A percentile compares a stretch with the other conserved stretches of the same genome.
Evolutionary conservation across 1,140 invertebrate species (phyloP).

Genomic region (Asobara japonica): DNA sequence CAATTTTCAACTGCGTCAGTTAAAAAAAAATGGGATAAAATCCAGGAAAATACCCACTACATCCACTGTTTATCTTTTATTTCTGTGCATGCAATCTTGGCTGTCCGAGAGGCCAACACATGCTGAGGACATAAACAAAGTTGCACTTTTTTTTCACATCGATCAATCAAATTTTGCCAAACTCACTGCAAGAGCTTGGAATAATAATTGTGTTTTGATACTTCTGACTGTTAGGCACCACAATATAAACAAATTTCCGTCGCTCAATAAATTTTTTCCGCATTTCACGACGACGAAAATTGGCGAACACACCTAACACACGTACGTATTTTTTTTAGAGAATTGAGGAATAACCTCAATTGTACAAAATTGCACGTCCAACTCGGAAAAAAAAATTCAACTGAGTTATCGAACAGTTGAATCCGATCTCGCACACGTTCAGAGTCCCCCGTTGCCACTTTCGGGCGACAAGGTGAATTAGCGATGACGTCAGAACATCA

Average conservation of each 20-base stretch:
- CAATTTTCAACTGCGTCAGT: conserved; percentile 13
- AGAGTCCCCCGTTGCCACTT: conserved; percentile 19
- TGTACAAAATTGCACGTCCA: neutral
- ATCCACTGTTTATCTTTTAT: no score
- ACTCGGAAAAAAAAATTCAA: neutral
- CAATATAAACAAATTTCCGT: no score
- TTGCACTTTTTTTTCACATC: neutral
- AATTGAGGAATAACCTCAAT: no score
- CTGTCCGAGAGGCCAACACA: no score
- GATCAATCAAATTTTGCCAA: neutral
- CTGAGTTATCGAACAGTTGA: conserved; percentile 19
- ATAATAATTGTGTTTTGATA: no score
- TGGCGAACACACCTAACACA: no score
- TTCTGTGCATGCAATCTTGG: no score
- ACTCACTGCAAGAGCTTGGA: neutral
- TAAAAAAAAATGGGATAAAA: neutral
- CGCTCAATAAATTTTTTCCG: no score
- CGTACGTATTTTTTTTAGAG: no score
- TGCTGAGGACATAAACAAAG: neutral
- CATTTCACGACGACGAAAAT: no score
- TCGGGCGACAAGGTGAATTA: conserved; percentile 40
- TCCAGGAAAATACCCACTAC: neutral
- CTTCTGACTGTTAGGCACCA: no score
- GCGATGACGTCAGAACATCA: conserved; percentile 35
- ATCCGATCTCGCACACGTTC: conserved; percentile 21